Evolutionary conservation across 23 tunicate species (phyloP), one percentile per base, ranked within the genome.

Genomic region (Styela plicata): DNA sequence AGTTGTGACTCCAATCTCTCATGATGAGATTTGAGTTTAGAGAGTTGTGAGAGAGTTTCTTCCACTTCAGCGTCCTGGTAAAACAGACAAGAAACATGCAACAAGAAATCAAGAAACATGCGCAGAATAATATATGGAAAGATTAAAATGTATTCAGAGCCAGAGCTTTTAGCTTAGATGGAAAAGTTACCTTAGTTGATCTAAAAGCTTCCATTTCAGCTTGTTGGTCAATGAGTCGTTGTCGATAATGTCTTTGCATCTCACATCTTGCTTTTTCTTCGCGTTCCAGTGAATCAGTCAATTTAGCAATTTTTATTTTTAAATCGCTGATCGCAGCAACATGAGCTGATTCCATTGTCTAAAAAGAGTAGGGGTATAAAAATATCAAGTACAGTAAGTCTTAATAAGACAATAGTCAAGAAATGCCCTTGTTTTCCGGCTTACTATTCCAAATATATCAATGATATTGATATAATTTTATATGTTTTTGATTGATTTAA

Each of bases 291-390:
- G 68, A 63, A 29, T 74, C 79, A 29, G 80, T 82, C 16, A 82
- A 22, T 24, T 82, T 90, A 68, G 81, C 89, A 57, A 82, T 53
- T 44, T 62, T 75, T 44, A 90, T 90, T 26, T 73, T 78, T 10
- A 90, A 63, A 35, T 90, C 96, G 69, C 96, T 90, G n/a, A 82
- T 63, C 34, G 85, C 96, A 10, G 78, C 68, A 34, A 85, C 24
- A 69, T 31, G 78, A 31, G 83, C 34, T 62, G 75, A 79, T 85
- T 85, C 89, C 31, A 32, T 37, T 21, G 77, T 84, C 96, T 90
- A 2, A 2, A 74, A 34, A 63, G 71, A 20, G 1, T n/a, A n/a
- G n/a, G n/a, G n/a, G n/a, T n/a, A n/a, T n/a, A n/a, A n/a, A n/a
- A n/a, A n/a, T n/a, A n/a, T n/a, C n/a, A n/a, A n/a, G n/a, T n/a